These are phyloP conservation scores for Ophiodon elongatus DNA, from an alignment of 2,113 vertebrate species.

Conservation along the genomic window DNA sequence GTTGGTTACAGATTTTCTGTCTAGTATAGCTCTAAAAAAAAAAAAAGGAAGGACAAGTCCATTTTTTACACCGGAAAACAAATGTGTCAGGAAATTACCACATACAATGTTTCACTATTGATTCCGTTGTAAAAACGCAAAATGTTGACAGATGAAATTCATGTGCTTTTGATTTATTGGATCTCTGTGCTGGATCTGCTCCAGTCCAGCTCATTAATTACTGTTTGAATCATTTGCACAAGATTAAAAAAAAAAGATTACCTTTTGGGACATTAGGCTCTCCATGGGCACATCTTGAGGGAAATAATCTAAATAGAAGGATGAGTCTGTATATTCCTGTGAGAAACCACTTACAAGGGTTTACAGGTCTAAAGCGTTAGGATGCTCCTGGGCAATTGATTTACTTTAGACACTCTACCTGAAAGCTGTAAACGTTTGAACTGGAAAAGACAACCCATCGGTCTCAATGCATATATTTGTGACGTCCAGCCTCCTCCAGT, in stretches of 20 bases:
- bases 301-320: not conserved
- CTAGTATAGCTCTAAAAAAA: not conserved
- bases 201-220: not conserved
- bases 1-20: not conserved
- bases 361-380: not conserved
- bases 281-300: not conserved
- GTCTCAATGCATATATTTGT: not conserved
- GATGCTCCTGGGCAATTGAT: not conserved
- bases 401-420: not conserved
- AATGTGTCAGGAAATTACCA: not conserved
- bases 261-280: not conserved
- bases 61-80: not conserved
- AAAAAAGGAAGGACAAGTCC: not conserved
- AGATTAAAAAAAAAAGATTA: constrained; percentile 12
- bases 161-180: constrained; percentile 7
- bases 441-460: constrained; percentile 3
- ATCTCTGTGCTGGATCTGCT: not conserved
- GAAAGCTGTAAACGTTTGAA: not conserved
- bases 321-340: not conserved
- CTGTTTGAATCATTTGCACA: not conserved
- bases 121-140: constrained; percentile 15
- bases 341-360: not conserved
- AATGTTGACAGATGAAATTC: constrained; percentile 8
- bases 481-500: constrained; percentile 7
- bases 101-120: not conserved